A percentile compares a stretch with the other conserved stretches of the same genome.
Evolutionary conservation across 2,113 vertebrate species (phyloP).

Genomic region (Xenopus laevis): DNA sequence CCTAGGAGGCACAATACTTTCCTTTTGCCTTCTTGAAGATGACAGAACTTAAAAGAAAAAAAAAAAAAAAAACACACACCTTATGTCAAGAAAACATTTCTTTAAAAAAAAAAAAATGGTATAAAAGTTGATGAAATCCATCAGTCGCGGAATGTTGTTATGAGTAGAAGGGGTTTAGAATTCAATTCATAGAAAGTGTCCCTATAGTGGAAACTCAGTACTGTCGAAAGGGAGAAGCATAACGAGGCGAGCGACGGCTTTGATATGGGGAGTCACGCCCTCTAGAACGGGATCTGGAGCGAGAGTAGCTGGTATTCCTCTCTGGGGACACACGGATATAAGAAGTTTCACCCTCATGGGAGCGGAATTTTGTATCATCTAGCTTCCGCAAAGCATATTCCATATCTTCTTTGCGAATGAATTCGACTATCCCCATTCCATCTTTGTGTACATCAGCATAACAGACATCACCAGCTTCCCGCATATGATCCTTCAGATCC

Average conservation of each 20-base stretch:
- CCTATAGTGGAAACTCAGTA: constrained; percentile 61
- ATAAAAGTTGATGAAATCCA: constrained; percentile 49
- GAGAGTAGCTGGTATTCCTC: constrained; percentile 78
- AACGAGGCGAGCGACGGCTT: constrained; percentile 81
- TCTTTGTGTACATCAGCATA: constrained; percentile 80
- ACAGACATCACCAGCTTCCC: constrained; percentile 80
- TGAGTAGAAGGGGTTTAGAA: constrained; percentile 58
- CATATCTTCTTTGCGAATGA: constrained; percentile 83
- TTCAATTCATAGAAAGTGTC: constrained; percentile 54
- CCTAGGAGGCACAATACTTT: constrained; percentile 18
- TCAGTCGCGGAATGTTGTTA: constrained; percentile 65
- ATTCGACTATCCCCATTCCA: constrained; percentile 78
- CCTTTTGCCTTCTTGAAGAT: constrained; percentile 30
- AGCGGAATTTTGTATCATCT: constrained; percentile 78
- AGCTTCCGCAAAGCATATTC: constrained; percentile 75
- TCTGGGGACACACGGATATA: constrained; percentile 85
- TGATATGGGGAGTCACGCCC: constrained; percentile 84
- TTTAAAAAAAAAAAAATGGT: constrained; percentile 29
- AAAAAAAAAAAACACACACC: constrained; percentile 19
- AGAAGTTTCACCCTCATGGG: constrained; percentile 84
- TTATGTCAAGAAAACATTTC: constrained; percentile 28
- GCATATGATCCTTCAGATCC: constrained; percentile 83
- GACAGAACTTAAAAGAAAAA: constrained; percentile 9
- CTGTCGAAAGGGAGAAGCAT: constrained; percentile 77
- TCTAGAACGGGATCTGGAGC: constrained; percentile 84